These are phyloP conservation scores for Lagopus muta DNA, from an alignment of 2,113 vertebrate genomes.

Conservation along the genomic window DNA sequence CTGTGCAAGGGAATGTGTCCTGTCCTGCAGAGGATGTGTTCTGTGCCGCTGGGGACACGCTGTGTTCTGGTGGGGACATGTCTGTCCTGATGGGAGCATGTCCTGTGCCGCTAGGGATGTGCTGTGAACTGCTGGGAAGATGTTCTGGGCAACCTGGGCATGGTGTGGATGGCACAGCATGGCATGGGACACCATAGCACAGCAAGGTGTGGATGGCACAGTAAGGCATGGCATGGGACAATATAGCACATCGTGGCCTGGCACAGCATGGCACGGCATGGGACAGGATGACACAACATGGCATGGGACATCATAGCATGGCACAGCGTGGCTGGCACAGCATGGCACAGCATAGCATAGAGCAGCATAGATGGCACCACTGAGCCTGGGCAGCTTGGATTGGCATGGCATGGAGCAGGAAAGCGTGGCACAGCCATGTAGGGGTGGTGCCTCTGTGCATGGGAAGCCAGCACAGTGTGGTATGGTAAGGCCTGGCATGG, in stretches of 20 bases:
- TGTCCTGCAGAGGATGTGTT: fast-evolving
- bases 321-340: no score
- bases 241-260: fast-evolving
- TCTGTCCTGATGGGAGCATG: no score
- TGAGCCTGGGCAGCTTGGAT: neutral
- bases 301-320: neutral
- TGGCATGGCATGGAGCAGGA: neutral
- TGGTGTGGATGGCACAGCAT: no score
- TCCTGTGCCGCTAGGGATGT: neutral
- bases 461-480: neutral
- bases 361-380: neutral
- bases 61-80: fast-evolving
- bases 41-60: fast-evolving
- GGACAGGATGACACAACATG: no score
- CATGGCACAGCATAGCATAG: no score
- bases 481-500: neutral
- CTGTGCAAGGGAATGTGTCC: neutral
- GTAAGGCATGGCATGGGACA: no score
- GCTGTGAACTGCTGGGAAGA: neutral
- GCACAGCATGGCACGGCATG: no score
- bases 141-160: neutral
- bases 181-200: neutral
- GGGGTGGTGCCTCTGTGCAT: fast-evolving
- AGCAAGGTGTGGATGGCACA: no score
- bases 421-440: neutral